phyloP scores from a whole-genome alignment of 2,113 vertebrate species.

The Phyllopteryx taeniolatus region DNA sequence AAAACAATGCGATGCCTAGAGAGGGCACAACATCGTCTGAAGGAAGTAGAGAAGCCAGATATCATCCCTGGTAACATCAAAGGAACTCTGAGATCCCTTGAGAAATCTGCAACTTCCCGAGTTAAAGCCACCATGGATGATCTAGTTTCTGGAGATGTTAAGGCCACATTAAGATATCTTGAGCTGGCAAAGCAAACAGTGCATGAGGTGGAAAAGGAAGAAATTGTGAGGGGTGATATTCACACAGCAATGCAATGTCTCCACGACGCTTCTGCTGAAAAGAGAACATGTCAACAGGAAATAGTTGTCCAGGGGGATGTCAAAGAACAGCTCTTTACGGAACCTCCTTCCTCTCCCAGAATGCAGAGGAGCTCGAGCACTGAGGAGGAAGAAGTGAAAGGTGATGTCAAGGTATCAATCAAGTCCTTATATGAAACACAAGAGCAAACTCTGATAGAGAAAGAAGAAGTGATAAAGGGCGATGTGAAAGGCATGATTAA shows the following conservation, averaged over 20 bases:
- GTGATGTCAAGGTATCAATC: conserved; percentile 70
- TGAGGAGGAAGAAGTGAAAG: conserved; percentile 53
- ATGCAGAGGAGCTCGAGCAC: conserved; percentile 59
- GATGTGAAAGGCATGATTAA: conserved; percentile 76
- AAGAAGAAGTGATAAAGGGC: conserved; percentile 71
- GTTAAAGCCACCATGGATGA: conserved; percentile 75
- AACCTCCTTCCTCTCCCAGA: conserved; percentile 64
- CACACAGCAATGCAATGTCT: conserved; percentile 64
- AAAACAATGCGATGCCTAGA: conserved; percentile 77
- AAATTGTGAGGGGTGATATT: conserved; percentile 69
- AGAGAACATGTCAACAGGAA: conserved; percentile 61
- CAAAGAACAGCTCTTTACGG: conserved; percentile 73
- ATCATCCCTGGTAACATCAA: conserved; percentile 79
- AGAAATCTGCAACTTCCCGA: conserved; percentile 76
- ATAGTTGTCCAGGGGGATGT: conserved; percentile 67
- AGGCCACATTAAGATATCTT: conserved; percentile 78
- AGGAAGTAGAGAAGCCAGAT: conserved; percentile 76
- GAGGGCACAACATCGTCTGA: conserved; percentile 69
- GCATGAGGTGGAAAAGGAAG: conserved; percentile 74
- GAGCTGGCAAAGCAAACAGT: conserved; percentile 73
- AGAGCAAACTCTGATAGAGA: conserved; percentile 66
- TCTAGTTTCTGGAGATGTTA: conserved; percentile 80
- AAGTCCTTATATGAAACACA: conserved; percentile 69
- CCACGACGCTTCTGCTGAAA: conserved; percentile 69
- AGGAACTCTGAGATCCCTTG: conserved; percentile 79